These are phyloP conservation scores for Junco hyemalis DNA, from an alignment of 2,113 vertebrate genomes.

Conservation along the genomic window DNA sequence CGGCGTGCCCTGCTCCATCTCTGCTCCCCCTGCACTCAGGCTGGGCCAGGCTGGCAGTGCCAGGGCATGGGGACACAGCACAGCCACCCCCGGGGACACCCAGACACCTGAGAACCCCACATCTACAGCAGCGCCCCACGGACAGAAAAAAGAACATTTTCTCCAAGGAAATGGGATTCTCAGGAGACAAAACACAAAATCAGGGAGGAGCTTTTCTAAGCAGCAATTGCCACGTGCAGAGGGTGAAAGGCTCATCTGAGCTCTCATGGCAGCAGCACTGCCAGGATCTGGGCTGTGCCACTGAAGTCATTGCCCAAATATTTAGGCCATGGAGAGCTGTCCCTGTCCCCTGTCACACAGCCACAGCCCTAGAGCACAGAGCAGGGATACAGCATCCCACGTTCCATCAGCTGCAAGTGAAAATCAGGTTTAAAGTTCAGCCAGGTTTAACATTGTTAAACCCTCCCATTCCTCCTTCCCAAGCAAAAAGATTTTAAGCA, in stretches of 20 bases:
- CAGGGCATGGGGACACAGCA: not conserved
- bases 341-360: not conserved
- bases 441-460: not conserved
- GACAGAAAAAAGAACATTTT: rapidly evolving
- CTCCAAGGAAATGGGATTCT: not conserved
- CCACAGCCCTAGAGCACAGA: not conserved
- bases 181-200: not conserved
- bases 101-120: not conserved
- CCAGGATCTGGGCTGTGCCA: not conserved
- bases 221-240: not conserved
- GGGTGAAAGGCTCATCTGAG: not conserved
- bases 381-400: not conserved
- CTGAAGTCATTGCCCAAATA: conserved; percentile 42
- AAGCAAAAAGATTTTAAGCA: not conserved
- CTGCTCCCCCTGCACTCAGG: not conserved
- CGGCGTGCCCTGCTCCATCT: not conserved
- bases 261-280: not conserved
- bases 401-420: not conserved
- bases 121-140: not conserved
- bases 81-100: not conserved
- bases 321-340: conserved; percentile 15
- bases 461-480: not conserved
- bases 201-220: not conserved
- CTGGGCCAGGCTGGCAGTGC: not conserved
- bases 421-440: not conserved